Conservation (phyloP, 2,113 vertebrate species). For the Amphilophus citrinellus region DNA sequence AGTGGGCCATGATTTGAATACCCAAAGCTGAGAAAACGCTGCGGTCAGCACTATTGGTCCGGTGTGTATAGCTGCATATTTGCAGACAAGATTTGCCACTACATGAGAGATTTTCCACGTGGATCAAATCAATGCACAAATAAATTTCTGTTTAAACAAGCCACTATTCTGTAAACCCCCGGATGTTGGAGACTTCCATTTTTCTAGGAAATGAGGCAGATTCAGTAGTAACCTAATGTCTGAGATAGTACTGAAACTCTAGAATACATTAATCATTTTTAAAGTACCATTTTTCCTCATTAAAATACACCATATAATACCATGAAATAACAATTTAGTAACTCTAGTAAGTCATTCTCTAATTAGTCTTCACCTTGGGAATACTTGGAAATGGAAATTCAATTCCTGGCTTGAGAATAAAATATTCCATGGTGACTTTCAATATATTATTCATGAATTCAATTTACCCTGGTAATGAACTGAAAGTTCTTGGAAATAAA, state of each 20-base stretch:
- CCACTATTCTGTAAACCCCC: background rate
- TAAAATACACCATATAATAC: conserved; percentile 12
- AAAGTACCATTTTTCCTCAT: conserved; percentile 11
- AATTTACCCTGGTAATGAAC: conserved; percentile 64
- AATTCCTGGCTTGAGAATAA: conserved; percentile 58
- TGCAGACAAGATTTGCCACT: conserved; percentile 25
- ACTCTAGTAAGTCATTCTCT: conserved; percentile 39
- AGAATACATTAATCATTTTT: conserved; percentile 10
- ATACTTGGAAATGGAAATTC: conserved; percentile 55
- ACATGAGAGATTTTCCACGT: conserved; percentile 24
- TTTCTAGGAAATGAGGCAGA: background rate
- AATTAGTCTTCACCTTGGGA: conserved; percentile 55
- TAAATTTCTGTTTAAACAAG: conserved; percentile 35
- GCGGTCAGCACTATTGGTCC: conserved; percentile 54
- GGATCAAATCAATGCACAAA: conserved; percentile 42
- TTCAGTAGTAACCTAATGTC: background rate
- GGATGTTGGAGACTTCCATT: background rate
- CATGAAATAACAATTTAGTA: conserved; percentile 33
- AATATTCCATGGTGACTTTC: conserved; percentile 62
- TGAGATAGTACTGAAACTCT: conserved; percentile 1
- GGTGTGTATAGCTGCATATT: conserved; percentile 34
- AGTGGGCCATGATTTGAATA: conserved; percentile 61
- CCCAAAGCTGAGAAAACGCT: conserved; percentile 44
- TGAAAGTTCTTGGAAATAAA: conserved; percentile 52
- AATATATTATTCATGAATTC: conserved; percentile 73